These are phyloP conservation scores for Muscina levida DNA, from an alignment of 2,888 invertebrate species.

Conservation along the genomic window DNA sequence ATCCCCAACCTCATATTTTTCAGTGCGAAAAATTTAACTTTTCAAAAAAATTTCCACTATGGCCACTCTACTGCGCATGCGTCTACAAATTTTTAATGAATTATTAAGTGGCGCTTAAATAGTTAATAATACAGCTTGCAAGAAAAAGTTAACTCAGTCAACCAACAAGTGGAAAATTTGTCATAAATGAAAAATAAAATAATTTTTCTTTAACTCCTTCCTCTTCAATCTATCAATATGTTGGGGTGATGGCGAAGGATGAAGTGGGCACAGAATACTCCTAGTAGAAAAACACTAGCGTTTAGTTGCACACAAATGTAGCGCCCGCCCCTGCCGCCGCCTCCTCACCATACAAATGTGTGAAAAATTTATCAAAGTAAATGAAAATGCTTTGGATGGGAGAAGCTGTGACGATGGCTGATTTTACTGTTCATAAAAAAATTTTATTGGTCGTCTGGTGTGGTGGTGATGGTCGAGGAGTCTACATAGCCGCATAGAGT, in stretches of 20 bases:
- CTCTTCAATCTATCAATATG: not conserved
- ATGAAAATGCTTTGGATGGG: too few species aligned
- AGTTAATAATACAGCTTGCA: not conserved
- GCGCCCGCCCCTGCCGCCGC: too few species aligned
- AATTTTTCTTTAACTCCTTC: slow-evolving; percentile 18
- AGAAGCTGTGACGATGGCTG: not conserved
- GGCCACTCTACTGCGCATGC: too few species aligned
- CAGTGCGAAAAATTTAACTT: too few species aligned
- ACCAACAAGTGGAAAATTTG: slow-evolving; percentile 51
- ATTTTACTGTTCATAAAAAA: slow-evolving; percentile 15
- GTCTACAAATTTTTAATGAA: not conserved
- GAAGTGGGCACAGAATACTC: not conserved
- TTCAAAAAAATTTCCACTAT: too few species aligned
- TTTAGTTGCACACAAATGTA: not conserved
- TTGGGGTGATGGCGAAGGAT: not conserved
- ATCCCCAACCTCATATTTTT: too few species aligned
- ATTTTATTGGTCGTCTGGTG: too few species aligned
- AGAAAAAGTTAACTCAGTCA: too few species aligned
- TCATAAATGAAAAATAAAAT: slow-evolving; percentile 58
- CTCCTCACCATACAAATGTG: too few species aligned
- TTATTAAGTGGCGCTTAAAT: slow-evolving; percentile 39
- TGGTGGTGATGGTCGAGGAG: slow-evolving; percentile 18
- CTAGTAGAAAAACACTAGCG: not conserved
- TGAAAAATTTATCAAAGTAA: too few species aligned
- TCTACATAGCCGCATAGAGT: not conserved